These are phyloP conservation scores for Mesembrinibis cayennensis DNA, from an alignment of 2,113 vertebrate species.

Conservation along the genomic window DNA sequence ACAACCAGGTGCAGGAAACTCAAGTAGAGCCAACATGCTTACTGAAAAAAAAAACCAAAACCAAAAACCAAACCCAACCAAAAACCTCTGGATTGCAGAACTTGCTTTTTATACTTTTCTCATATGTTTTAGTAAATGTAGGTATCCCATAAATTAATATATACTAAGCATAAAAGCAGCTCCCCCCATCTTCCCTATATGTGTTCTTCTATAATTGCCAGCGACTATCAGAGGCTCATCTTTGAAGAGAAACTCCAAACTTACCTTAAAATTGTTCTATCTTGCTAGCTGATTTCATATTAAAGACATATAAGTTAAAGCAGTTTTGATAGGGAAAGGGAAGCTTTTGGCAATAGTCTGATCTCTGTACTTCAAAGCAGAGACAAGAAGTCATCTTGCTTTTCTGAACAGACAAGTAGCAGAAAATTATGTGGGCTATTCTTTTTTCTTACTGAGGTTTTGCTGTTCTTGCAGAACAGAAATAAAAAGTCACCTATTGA, in stretches of 20 bases:
- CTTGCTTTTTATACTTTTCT: not conserved
- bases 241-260: not conserved
- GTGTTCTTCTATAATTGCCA: not conserved
- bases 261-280: not conserved
- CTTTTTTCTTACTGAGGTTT: not conserved
- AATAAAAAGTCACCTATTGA: not conserved
- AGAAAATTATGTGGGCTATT: not conserved
- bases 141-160: not conserved
- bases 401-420: not conserved
- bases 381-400: not conserved
- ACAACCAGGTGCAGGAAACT: conserved; percentile 70
- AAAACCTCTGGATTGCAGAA: not conserved
- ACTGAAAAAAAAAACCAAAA: not conserved
- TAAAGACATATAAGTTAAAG: not conserved
- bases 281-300: not conserved
- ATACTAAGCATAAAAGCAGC: not conserved
- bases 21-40: conserved; percentile 31
- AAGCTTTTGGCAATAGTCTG: not conserved
- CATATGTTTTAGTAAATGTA: not conserved
- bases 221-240: not conserved
- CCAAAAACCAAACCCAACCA: not conserved
- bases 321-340: not conserved
- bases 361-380: not conserved
- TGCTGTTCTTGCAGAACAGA: not conserved
- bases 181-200: not conserved